Evolutionary conservation across 1,140 invertebrate genomes (phyloP).

Genomic region (Gryon sp.): DNA sequence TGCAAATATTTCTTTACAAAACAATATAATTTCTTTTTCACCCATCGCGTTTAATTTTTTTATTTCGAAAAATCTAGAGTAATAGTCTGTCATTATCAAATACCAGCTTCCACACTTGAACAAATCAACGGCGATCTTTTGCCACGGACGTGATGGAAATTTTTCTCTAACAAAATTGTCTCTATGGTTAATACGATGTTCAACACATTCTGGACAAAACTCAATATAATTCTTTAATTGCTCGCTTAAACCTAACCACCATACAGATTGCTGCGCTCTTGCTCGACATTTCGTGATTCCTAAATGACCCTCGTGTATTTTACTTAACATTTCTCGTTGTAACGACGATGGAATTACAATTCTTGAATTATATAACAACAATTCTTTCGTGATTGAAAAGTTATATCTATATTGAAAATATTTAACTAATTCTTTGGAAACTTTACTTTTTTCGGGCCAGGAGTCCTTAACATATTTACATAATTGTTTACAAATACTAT

Average conservation of each 20-base stretch:
- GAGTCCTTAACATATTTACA: no score
- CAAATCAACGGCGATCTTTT: slow-evolving; percentile 52
- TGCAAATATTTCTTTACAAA: slow-evolving; percentile 47
- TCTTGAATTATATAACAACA: neutral
- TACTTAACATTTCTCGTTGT: slow-evolving; percentile 13
- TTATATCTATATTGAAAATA: no score
- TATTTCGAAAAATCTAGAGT: slow-evolving; percentile 54
- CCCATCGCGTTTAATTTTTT: slow-evolving; percentile 23
- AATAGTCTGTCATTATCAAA: slow-evolving; percentile 62
- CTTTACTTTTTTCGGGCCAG: no score
- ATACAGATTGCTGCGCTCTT: neutral
- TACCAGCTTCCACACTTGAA: slow-evolving; percentile 56
- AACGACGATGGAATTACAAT: no score
- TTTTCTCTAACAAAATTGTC: slow-evolving; percentile 50
- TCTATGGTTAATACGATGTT: slow-evolving; percentile 21
- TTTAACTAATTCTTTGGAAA: no score
- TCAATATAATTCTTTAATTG: slow-evolving; percentile 47
- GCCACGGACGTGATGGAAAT: slow-evolving; percentile 40
- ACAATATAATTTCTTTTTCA: slow-evolving; percentile 30
- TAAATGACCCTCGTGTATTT: neutral
- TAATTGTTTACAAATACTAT: no score
- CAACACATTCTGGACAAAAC: slow-evolving; percentile 55
- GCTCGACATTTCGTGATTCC: neutral
- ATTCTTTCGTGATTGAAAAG: no score
- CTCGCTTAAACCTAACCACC: neutral